Percentiles rank a stretch among this genome's conserved stretches.
phyloP scores from a whole-genome alignment of 2,888 invertebrate species.

The Eugnorisma glareosa region DNA sequence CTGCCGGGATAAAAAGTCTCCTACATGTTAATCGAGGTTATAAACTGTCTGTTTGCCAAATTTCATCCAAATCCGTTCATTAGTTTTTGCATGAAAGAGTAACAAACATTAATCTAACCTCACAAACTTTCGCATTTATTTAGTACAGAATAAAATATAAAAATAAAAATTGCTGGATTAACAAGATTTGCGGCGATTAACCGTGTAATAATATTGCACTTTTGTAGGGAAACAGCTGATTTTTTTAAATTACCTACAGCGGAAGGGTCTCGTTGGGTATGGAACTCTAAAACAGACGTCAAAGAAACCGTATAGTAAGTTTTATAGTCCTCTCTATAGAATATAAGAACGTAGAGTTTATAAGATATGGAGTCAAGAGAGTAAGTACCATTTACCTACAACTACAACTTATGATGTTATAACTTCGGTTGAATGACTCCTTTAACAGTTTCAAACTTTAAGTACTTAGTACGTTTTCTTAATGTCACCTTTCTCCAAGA shows the following conservation, averaged over 20 bases:
- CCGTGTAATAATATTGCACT: too few species aligned
- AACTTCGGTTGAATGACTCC: slow-evolving; percentile 26
- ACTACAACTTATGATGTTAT: slow-evolving; percentile 18
- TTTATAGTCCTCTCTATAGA: slow-evolving; percentile 14
- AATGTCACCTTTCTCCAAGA: background rate
- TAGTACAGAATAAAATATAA: background rate
- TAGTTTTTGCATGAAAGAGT: too few species aligned
- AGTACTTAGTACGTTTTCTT: slow-evolving; percentile 18
- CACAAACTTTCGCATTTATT: too few species aligned
- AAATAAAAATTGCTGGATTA: background rate
- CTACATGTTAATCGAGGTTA: too few species aligned
- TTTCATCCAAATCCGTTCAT: too few species aligned
- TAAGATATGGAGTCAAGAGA: slow-evolving; percentile 18
- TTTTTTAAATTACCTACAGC: background rate
- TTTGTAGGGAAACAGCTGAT: too few species aligned
- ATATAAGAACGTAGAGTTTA: slow-evolving; percentile 16
- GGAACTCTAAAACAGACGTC: background rate
- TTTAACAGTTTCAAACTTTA: slow-evolving; percentile 28
- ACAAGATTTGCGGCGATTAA: background rate
- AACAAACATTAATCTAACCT: too few species aligned
- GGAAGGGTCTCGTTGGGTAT: background rate
- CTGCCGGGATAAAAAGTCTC: too few species aligned
- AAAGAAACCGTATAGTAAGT: slow-evolving; percentile 20
- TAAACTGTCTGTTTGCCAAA: too few species aligned
- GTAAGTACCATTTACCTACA: slow-evolving; percentile 26